Evolutionary conservation across 2,888 invertebrate species (phyloP).

Genomic region (Drosophila pegasa): DNA sequence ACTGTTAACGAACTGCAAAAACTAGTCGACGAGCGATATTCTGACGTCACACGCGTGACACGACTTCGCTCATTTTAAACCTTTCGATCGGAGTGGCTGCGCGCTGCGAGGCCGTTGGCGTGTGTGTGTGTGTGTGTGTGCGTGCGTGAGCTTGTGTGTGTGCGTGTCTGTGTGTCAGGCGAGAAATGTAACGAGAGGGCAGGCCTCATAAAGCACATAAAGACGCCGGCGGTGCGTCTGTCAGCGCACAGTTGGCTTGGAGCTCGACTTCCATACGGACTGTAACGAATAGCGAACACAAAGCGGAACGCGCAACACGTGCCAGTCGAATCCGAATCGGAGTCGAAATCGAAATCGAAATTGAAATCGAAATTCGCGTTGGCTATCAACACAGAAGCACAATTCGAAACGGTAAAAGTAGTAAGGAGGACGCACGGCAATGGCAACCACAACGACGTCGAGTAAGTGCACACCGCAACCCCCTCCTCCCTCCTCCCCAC

Average conservation of each 20-base stretch:
- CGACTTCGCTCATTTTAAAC: background rate
- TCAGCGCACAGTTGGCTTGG: slow-evolving; percentile 51
- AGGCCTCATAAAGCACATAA: slow-evolving; percentile 47
- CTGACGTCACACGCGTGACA: background rate
- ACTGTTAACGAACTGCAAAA: background rate
- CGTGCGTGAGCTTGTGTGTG: slow-evolving; percentile 5
- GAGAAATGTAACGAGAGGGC: slow-evolving; percentile 47
- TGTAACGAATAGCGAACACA: slow-evolving; percentile 49
- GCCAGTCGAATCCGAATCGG: slow-evolving; percentile 26
- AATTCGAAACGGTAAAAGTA: slow-evolving; percentile 26
- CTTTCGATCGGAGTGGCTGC: background rate
- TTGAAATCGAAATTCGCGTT: slow-evolving; percentile 18
- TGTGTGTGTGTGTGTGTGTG: slow-evolving; percentile 18
- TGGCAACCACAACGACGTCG: slow-evolving; percentile 60
- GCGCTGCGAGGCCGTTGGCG: background rate
- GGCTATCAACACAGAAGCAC: slow-evolving; percentile 29
- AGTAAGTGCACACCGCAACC: slow-evolving; percentile 53
- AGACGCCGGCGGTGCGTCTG: slow-evolving; percentile 38
- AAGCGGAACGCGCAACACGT: slow-evolving; percentile 66
- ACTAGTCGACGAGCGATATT: background rate
- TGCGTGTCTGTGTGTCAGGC: slow-evolving; percentile 7
- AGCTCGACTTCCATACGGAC: slow-evolving; percentile 60
- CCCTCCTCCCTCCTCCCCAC: background rate
- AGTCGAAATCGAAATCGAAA: slow-evolving; percentile 23
- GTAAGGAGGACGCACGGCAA: slow-evolving; percentile 21